A percentile compares a stretch with the other conserved stretches of the same genome.
Evolutionary conservation across 2,888 invertebrate genomes (phyloP).

Genomic region (Eupithecia tripunctaria): DNA sequence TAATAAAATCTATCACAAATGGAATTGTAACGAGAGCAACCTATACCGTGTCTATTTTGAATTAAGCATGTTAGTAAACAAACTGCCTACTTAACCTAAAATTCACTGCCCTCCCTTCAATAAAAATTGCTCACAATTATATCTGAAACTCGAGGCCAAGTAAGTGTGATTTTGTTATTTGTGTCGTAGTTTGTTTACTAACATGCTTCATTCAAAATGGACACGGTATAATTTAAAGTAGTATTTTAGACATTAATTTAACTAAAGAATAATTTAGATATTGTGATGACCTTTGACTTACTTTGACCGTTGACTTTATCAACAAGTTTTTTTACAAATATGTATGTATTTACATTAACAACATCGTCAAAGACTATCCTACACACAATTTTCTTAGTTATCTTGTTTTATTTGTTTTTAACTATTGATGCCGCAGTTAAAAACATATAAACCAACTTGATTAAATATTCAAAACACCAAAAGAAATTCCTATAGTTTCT

Average conservation of each 20-base stretch:
- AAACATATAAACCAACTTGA: constrained; percentile 9
- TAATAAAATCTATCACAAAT: not conserved
- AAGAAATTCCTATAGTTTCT: constrained; percentile 2
- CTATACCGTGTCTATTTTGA: no score
- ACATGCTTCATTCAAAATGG: no score
- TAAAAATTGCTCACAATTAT: no score
- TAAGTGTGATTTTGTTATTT: no score
- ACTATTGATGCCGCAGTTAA: constrained; percentile 6
- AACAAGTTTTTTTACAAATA: not conserved
- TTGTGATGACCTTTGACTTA: not conserved
- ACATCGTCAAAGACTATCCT: constrained; percentile 3
- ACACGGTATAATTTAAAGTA: no score
- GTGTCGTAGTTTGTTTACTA: no score
- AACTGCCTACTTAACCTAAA: no score
- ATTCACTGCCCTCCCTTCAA: no score
- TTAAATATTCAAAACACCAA: constrained; percentile 12
- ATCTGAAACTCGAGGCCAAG: no score
- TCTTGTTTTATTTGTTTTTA: constrained; percentile 9
- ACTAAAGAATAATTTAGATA: not conserved
- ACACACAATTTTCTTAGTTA: constrained; percentile 1
- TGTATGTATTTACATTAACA: not conserved
- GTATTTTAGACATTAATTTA: not conserved
- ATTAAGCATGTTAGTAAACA: no score
- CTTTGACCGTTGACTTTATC: not conserved
- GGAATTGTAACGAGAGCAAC: not conserved